A percentile compares a stretch with the other conserved stretches of the same genome.
Conservation (phyloP, 1,140 invertebrate genomes). For the Mylabris phalerata region DNA sequence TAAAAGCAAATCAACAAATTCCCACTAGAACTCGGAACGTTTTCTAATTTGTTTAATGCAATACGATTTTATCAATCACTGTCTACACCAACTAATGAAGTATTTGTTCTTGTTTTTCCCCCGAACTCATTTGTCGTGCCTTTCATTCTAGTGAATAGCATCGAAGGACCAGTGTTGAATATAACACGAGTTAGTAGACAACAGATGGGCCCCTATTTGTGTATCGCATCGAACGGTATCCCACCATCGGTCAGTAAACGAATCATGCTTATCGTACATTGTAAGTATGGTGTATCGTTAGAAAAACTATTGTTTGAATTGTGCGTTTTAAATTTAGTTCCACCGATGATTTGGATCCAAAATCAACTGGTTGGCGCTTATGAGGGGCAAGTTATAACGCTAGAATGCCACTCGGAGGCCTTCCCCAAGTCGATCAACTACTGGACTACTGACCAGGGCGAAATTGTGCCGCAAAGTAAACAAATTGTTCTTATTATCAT, state of each 20-base stretch:
- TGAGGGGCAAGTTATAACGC: slow-evolving; percentile 61
- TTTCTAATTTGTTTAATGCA: not conserved
- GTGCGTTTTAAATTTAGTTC: slow-evolving; percentile 49
- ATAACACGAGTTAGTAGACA: slow-evolving; percentile 74
- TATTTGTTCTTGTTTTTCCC: not conserved
- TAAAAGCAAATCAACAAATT: not conserved
- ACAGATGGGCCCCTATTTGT: slow-evolving; percentile 84
- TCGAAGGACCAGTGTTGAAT: slow-evolving; percentile 70
- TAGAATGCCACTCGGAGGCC: slow-evolving; percentile 79
- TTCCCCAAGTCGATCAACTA: slow-evolving; percentile 83
- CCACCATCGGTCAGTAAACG: slow-evolving; percentile 83
- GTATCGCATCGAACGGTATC: slow-evolving; percentile 81
- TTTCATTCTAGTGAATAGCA: slow-evolving; percentile 51
- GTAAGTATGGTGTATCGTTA: slow-evolving; percentile 51
- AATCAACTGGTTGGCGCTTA: slow-evolving; percentile 75
- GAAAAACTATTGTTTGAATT: not conserved
- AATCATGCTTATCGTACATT: slow-evolving; percentile 80
- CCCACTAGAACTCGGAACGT: not conserved
- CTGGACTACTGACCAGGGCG: slow-evolving; percentile 70
- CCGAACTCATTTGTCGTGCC: not conserved
- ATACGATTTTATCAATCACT: too few relatives aligned
- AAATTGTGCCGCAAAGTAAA: slow-evolving; percentile 66
- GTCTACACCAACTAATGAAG: too few relatives aligned
- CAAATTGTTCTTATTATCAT: slow-evolving; percentile 33
- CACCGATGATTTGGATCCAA: slow-evolving; percentile 73